phyloP scores from a whole-genome alignment of 2,888 invertebrate species.

The Omphaloscelis lunosa region DNA sequence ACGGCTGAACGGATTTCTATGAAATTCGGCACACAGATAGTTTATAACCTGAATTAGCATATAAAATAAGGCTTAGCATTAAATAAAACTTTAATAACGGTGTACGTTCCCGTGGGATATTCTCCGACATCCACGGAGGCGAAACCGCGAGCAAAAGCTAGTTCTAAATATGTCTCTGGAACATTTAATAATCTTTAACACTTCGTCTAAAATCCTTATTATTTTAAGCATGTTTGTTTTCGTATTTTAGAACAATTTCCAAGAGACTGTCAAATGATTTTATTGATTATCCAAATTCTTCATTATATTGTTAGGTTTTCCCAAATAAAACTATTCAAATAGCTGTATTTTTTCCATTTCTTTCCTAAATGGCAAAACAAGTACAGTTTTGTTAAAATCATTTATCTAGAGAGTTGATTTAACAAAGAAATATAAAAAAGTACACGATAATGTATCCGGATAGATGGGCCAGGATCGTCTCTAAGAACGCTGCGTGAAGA shows the following conservation, averaged over 20 bases:
- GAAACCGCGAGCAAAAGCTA: not conserved
- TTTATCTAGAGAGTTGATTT: not conserved
- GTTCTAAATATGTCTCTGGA: not conserved
- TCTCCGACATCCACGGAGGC: not conserved
- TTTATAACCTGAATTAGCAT: not conserved
- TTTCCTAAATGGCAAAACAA: not conserved
- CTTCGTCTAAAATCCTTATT: not conserved
- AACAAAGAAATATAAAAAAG: not conserved
- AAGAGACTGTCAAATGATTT: not conserved
- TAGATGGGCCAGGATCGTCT: not conserved
- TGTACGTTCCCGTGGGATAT: not conserved
- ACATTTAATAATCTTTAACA: not conserved
- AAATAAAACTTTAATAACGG: too few relatives aligned
- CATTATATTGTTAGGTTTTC: not conserved
- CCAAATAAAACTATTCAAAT: not conserved
- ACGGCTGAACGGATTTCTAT: not conserved
- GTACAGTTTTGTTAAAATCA: not conserved
- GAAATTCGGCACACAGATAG: not conserved
- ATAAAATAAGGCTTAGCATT: too few relatives aligned
- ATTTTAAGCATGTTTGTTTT: not conserved
- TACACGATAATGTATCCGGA: not conserved
- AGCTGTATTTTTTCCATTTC: not conserved
- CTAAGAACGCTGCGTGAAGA: not conserved
- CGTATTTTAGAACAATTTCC: not conserved
- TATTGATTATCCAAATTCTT: not conserved